Conservation (phyloP, 1,140 invertebrate genomes). For the Drosophila grimshawi region DNA sequence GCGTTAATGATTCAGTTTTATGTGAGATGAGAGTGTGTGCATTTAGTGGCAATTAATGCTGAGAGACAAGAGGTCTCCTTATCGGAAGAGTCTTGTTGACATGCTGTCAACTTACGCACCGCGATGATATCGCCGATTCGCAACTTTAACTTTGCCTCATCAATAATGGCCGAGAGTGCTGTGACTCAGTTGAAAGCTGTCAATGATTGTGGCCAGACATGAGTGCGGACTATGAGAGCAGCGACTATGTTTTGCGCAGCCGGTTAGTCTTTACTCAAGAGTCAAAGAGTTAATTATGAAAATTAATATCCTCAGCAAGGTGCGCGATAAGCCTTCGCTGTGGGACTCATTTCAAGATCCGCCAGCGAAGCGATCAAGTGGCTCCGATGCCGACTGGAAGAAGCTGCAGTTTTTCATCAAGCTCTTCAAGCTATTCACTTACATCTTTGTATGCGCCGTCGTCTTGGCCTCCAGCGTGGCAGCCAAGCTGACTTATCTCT, state of each 20-base stretch:
- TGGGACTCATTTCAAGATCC: conserved; percentile 88
- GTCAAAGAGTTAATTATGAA: not conserved
- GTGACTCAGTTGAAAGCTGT: conserved; percentile 55
- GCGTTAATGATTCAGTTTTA: not conserved
- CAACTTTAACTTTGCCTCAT: conserved; percentile 23
- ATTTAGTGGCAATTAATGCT: conserved; percentile 16
- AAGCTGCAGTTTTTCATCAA: conserved; percentile 93
- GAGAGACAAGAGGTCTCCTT: conserved; percentile 26
- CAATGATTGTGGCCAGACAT: conserved; percentile 45
- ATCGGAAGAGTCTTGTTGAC: conserved; percentile 44
- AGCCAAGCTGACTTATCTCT: conserved; percentile 93
- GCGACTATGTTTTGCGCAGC: conserved; percentile 50
- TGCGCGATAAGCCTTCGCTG: conserved; percentile 56
- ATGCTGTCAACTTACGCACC: conserved; percentile 53
- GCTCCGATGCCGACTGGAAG: conserved; percentile 93
- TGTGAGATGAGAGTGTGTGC: conserved; percentile 1
- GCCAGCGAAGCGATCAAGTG: conserved; percentile 92
- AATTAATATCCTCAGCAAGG: conserved; percentile 42
- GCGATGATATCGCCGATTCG: conserved; percentile 32
- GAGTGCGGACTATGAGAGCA: conserved; percentile 65
- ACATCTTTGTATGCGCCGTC: conserved; percentile 92
- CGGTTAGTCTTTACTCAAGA: conserved; percentile 43
- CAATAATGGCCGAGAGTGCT: conserved; percentile 21
- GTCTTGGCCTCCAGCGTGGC: conserved; percentile 92
- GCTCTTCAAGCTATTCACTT: conserved; percentile 92